Conservation (phyloP, 2,888 invertebrate species). For the Homarus gammarus region DNA sequence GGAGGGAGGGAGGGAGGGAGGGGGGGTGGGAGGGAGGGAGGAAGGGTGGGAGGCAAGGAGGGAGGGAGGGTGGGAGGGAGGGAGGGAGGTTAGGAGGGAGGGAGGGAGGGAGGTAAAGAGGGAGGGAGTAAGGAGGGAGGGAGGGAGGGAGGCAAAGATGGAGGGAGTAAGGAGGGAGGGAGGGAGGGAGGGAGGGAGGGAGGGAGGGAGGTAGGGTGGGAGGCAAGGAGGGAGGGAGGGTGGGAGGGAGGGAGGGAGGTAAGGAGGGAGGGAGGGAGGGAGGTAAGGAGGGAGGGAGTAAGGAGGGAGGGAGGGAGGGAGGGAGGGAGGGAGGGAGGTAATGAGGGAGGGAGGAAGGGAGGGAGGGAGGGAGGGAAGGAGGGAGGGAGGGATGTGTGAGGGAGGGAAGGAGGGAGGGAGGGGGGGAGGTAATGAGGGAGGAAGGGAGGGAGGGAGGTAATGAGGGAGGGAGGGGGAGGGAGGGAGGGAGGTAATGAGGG, state of each 20-base stretch:
- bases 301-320: too few species aligned
- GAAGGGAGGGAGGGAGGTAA: conserved; percentile 23
- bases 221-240: not conserved
- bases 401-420: too few species aligned
- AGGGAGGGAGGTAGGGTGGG: conserved; percentile 18
- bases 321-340: too few species aligned
- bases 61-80: not conserved
- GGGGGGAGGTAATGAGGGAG: too few species aligned
- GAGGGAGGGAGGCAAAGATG: too few species aligned
- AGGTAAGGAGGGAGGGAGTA: too few species aligned
- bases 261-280: not conserved
- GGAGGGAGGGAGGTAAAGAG: not conserved
- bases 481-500: not conserved
- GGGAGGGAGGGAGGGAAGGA: too few species aligned
- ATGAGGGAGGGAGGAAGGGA: too few species aligned
- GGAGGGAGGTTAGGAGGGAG: not conserved
- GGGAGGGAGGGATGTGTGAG: not conserved
- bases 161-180: too few species aligned
- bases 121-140: too few species aligned
- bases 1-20: too few species aligned
- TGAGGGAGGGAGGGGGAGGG: not conserved
- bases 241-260: not conserved
- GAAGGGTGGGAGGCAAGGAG: conserved; percentile 19
- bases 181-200: too few species aligned
- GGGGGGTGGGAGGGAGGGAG: not conserved